A percentile compares a stretch with the other conserved stretches of the same genome.
Evolutionary conservation across 2,797 vertebrate species (phyloP).

Genomic region (Mormyrus hasselquistii): DNA sequence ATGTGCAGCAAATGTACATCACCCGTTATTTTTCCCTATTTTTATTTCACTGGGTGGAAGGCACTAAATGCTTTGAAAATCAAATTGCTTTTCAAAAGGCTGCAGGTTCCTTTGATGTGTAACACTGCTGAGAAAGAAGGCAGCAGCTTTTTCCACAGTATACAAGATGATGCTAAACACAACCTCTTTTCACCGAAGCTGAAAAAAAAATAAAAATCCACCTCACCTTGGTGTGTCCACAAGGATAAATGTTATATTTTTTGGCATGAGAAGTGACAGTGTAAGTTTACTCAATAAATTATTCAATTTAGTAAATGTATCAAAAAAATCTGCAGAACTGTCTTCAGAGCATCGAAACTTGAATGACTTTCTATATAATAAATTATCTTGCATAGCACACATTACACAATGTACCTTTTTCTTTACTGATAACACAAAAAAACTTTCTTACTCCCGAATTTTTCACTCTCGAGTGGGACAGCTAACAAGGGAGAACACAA

Average conservation of each 20-base stretch:
- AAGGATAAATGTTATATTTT: background rate
- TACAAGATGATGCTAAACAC: background rate
- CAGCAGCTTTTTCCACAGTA: background rate
- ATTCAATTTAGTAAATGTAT: background rate
- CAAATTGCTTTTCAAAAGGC: constrained; percentile 6
- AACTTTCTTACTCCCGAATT: background rate
- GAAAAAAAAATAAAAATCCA: background rate
- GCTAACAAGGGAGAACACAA: background rate
- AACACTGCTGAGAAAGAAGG: background rate
- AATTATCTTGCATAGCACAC: background rate
- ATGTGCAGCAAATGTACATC: background rate
- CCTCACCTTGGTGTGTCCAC: background rate
- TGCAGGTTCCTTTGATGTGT: background rate
- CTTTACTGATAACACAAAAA: background rate
- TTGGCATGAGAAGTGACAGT: background rate
- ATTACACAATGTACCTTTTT: background rate
- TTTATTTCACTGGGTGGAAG: background rate
- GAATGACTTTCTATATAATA: background rate
- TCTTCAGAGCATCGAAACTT: background rate
- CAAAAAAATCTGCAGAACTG: background rate
- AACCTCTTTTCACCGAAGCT: background rate
- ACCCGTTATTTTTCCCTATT: background rate
- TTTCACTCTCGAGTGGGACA: background rate
- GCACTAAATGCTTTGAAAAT: background rate
- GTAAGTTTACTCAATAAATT: background rate